phyloP scores from a whole-genome alignment of 2,888 invertebrate genomes.

The Capitulum mitella region DNA sequence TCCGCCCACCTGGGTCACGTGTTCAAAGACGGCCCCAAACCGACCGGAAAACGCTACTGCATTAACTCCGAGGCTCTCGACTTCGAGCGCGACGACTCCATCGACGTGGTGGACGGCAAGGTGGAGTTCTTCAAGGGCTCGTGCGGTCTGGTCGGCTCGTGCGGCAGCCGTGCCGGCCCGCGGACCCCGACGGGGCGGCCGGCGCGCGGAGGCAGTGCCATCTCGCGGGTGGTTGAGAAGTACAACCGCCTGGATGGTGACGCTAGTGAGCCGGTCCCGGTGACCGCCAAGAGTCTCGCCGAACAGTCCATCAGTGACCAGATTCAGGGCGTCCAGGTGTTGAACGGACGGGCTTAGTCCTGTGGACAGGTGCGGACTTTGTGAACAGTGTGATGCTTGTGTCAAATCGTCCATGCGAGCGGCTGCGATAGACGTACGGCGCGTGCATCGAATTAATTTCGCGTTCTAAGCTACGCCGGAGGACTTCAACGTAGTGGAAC shows the following conservation, averaged over 20 bases:
- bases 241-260: conserved; percentile 1
- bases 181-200: neutral
- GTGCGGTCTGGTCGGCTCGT: neutral
- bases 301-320: neutral
- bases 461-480: neutral
- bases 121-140: neutral
- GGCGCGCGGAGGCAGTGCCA: neutral
- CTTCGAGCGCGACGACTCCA: conserved; percentile 51
- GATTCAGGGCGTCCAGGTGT: neutral
- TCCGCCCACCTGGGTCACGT: conserved; percentile 93
- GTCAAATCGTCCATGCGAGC: neutral
- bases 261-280: neutral
- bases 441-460: neutral
- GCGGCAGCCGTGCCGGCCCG: neutral
- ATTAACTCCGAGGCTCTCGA: conserved; percentile 85
- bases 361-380: neutral
- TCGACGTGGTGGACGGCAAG: neutral
- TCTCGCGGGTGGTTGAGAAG: neutral
- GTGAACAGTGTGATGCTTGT: neutral
- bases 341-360: neutral
- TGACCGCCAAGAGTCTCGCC: neutral
- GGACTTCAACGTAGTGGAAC: neutral
- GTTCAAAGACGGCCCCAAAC: conserved; percentile 91
- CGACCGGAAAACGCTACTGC: conserved; percentile 89
- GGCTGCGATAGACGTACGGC: neutral